Base-by-base conservation (phyloP, 2,888 invertebrate species). In the Rhaphigaster nebulosa region DNA sequence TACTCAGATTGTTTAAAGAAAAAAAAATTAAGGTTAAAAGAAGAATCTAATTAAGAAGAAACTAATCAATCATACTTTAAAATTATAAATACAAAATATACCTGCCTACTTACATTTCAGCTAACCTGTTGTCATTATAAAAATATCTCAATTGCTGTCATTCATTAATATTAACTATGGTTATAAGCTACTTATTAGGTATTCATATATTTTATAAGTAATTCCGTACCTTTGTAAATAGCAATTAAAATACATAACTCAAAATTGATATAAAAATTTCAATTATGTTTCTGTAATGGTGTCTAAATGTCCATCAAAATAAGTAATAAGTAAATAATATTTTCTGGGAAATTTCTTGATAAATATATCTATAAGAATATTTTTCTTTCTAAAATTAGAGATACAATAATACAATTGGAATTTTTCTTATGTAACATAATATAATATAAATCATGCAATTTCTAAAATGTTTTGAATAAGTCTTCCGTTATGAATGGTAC, bases 81-180 rank as follows among this genome's bases (percentile, higher is more conserved):
- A 50, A 34, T 38, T 38, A 34, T 76, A 38, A 76, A 38, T 76
- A 38, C 34, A 76, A 29, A 29, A 29, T 38, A 76, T 38, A 76
- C 8, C 10, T 76, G 34, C 34, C 70, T 38, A 20, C 23, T 76
- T 38, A 38, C 38, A 38, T 76, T 76, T 76, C 70, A 76, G 70
- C 70, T 76, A 76, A 76, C 70, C 70, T 76, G 70, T 38, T 76
- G 45, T 84, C 45, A 45, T 26, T 84, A 45, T 45, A 38, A 38
- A 38, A 76, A 84, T 84, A 38, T n/a, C n/a, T 84, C 26, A n/a
- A 50, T 50, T 13, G 13, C 15, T n/a, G 41, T 8, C 6, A 84
- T 41, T 45, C 29, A 23, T 80, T 45, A 41, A 12, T 29, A 80
- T 23, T 41, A 80, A 38, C 5, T 6, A 38, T 76, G 20, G 41